Conservation (phyloP, 2,113 vertebrate species). For the Phylloscopus whistleri region DNA sequence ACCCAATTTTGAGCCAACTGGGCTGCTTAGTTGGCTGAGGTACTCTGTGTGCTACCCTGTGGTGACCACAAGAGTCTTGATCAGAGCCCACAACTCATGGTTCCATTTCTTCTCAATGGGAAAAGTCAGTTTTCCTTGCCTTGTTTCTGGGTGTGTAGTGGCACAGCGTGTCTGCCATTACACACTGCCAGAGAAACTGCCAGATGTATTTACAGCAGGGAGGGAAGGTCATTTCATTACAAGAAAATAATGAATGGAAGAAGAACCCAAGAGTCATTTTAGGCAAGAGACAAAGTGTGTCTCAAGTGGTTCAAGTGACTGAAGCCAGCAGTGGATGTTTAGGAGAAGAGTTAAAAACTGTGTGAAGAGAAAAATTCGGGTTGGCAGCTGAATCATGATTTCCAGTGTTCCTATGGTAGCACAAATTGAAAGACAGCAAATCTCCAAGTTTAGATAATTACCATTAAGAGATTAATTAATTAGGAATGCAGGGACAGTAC, state of each 20-base stretch:
- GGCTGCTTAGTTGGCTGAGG: rapidly evolving
- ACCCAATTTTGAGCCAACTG: neutral
- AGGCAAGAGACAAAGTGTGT: neutral
- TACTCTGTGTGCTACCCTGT: rapidly evolving
- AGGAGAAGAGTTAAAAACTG: neutral
- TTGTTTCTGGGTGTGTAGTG: neutral
- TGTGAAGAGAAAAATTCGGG: neutral
- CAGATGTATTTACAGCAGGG: neutral
- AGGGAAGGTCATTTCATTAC: neutral
- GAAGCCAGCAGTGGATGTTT: neutral
- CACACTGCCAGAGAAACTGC: neutral
- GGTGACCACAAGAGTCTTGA: rapidly evolving
- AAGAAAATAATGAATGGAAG: neutral
- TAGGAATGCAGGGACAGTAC: neutral
- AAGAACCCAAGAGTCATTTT: neutral
- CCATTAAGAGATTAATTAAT: neutral
- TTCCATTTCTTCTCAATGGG: neutral
- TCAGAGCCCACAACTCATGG: neutral
- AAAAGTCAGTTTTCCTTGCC: neutral
- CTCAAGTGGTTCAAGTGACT: neutral
- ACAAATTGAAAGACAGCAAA: neutral
- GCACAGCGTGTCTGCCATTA: rapidly evolving
- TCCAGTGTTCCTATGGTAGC: neutral
- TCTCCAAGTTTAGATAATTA: neutral
- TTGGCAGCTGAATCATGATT: neutral